Evolutionary conservation across 2,888 invertebrate species (phyloP), one percentile per base, ranked within the genome.

Genomic region (Sericinus montela): DNA sequence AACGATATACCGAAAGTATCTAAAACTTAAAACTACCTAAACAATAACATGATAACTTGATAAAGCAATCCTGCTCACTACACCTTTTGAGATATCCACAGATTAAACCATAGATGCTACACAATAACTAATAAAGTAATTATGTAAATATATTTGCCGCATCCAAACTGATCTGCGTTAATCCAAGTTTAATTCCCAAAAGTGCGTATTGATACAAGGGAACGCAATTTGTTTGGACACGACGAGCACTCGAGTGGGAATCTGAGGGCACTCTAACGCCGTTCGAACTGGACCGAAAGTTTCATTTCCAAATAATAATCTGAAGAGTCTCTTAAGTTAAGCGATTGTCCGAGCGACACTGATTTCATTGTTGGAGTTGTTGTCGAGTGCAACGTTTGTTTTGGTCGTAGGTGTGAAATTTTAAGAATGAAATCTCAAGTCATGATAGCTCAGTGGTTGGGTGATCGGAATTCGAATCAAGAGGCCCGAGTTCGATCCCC

Each of bases 241-340:
- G 51, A 43, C 47, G 14, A 52, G 45, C 55, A 51, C 47, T 56
- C 58, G 50, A 64, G 63, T 61, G 56, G 51, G 51, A 57, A 60
- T 64, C 60, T 43, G 50, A 69, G 61, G 6, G 60, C 59, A 43
- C 73, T 71, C 51, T 52, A 36, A 11, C n/a, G 19, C 25, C 14
- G 34, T 8, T n/a, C 43, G 58, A 67, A 69, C 69, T 69, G 65
- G 65, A 61, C 67, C 62, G 66, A 55, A 58, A 59, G 69, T 68
- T 67, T 75, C 74, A 67, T 71, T 76, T 80, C 74, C 69, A 58
- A 70, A 72, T 56, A 79, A 72, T 73, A 66, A 63, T 65, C 63
- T 71, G 46, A 56, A 69, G 63, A 51, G 56, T 60, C 62, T 56
- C 71, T 72, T 53, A 54, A 53, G 45, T 53, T 15, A 44, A 32